Conservation (phyloP, 2,888 invertebrate genomes). For the Pomacea canaliculata region DNA sequence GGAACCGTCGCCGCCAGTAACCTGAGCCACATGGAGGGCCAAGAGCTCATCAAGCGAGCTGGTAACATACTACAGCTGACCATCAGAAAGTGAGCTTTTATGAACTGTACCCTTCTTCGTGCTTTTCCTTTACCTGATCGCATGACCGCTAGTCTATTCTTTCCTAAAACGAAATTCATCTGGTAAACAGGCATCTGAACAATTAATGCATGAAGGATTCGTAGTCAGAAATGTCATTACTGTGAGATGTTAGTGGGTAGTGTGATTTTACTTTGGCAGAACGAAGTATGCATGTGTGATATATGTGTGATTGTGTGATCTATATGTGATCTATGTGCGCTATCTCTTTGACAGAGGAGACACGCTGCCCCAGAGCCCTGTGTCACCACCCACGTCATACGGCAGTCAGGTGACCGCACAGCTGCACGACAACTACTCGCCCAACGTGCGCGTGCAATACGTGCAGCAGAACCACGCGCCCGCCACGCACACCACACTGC, state of each 20-base stretch:
- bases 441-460: conserved; percentile 17
- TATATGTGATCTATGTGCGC: not conserved
- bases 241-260: too few species aligned
- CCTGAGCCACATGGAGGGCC: conserved; percentile 62
- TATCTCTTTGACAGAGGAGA: conserved; percentile 21
- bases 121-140: not conserved
- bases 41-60: conserved; percentile 62
- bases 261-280: too few species aligned
- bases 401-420: conserved; percentile 36
- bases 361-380: conserved; percentile 15
- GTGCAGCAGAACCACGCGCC: conserved; percentile 26
- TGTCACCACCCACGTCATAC: conserved; percentile 24
- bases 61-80: conserved; percentile 66
- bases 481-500: conserved; percentile 26
- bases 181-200: too few species aligned
- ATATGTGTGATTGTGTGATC: not conserved
- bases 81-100: conserved; percentile 56
- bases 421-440: conserved; percentile 33
- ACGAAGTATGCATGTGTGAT: too few species aligned
- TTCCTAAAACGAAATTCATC: not conserved
- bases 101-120: too few species aligned
- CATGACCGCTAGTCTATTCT: not conserved
- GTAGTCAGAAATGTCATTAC: too few species aligned
- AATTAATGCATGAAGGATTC: too few species aligned
- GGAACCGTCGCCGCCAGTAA: conserved; percentile 60